Evolutionary conservation across 2,888 invertebrate species (phyloP).

Genomic region (Lasioglossum lativentre): DNA sequence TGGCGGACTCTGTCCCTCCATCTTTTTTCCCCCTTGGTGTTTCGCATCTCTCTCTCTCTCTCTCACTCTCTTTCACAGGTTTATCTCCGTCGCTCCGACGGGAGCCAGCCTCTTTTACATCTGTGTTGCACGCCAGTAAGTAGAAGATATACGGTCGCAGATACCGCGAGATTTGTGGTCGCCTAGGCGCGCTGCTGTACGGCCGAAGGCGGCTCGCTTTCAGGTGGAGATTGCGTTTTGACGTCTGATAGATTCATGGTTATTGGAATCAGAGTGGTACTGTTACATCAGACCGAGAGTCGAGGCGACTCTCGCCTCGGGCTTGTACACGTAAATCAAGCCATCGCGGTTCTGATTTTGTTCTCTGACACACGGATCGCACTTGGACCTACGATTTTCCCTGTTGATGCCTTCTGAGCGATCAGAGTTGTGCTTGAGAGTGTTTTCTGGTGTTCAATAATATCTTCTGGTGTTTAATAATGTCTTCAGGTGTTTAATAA

Average conservation of each 20-base stretch:
- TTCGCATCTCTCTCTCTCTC: neutral
- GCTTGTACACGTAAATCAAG: conserved; percentile 69
- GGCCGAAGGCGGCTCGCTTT: conserved; percentile 84
- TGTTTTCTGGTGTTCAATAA: neutral
- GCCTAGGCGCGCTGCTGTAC: conserved; percentile 48
- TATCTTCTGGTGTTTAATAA: neutral
- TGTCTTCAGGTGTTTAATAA: neutral
- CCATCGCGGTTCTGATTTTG: conserved; percentile 19
- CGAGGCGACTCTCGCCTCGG: conserved; percentile 53
- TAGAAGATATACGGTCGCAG: conserved; percentile 76
- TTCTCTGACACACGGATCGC: conserved; percentile 29
- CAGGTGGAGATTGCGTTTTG: conserved; percentile 89
- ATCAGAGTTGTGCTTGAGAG: neutral
- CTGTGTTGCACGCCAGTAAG: conserved; percentile 66
- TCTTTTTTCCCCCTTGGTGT: conserved; percentile 31
- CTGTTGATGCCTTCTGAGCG: neutral
- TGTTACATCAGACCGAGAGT: conserved; percentile 57
- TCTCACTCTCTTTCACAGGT: neutral
- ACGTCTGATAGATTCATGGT: conserved; percentile 93
- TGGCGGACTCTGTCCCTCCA: conserved; percentile 55
- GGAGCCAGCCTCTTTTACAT: conserved; percentile 70
- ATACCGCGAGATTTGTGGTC: conserved; percentile 80
- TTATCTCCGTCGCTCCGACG: conserved; percentile 31
- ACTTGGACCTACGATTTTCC: neutral
- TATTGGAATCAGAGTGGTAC: conserved; percentile 88